Conservation (phyloP, 92 coral and sea anemone genomes). For the Micromussa lordhowensis region DNA sequence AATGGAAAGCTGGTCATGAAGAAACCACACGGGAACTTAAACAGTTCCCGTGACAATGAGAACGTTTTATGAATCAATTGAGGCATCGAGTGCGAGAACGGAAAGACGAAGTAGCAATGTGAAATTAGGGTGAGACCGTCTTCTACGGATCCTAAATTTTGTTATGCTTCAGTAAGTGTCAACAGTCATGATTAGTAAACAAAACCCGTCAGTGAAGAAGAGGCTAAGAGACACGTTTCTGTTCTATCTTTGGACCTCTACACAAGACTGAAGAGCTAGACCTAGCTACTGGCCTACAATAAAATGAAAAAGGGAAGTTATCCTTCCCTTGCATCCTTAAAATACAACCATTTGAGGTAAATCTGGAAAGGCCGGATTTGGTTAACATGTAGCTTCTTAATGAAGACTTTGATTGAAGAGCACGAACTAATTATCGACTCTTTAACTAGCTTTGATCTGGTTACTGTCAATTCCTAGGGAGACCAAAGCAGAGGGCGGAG, state of each 20-base stretch:
- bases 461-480: background rate
- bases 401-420: background rate
- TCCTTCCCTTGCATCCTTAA: background rate
- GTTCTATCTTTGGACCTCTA: background rate
- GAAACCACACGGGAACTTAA: background rate
- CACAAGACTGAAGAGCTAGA: background rate
- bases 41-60: background rate
- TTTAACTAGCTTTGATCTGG: background rate
- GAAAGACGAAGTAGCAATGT: background rate
- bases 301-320: background rate
- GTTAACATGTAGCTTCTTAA: background rate
- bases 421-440: background rate
- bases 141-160: background rate
- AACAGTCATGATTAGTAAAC: too few relatives aligned
- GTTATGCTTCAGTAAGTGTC: background rate
- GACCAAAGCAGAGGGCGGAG: background rate
- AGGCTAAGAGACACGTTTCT: background rate
- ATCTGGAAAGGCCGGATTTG: background rate
- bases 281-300: background rate
- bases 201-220: background rate
- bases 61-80: background rate
- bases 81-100: background rate
- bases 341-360: background rate
- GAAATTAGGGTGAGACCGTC: background rate
- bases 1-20: background rate